phyloP scores from a whole-genome alignment of 2,888 invertebrate species.

The Melikaiella ostensackeni region DNA sequence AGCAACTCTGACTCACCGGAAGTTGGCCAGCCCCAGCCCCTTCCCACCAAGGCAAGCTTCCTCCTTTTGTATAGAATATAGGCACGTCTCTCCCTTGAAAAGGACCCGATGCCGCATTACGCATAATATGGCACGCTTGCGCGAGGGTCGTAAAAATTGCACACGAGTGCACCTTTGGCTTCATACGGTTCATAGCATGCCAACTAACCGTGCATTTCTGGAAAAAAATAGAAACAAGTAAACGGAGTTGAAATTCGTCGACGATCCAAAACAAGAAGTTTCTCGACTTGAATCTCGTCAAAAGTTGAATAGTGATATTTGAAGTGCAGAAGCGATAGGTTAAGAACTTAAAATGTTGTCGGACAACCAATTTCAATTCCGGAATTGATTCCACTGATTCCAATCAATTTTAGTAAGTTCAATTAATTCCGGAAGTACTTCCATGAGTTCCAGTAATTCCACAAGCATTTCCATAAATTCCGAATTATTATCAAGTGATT shows the following conservation, averaged over 20 bases:
- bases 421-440: no score
- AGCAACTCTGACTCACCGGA: constrained; percentile 74
- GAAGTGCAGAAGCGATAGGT: no score
- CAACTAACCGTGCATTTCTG: constrained; percentile 5
- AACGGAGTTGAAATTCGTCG: neutral
- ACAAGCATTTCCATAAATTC: no score
- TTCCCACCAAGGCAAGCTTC: constrained; percentile 47
- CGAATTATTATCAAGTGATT: no score
- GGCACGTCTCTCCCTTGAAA: neutral
- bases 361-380: no score
- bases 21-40: constrained; percentile 68
- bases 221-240: neutral
- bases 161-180: neutral
- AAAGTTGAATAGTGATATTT: no score
- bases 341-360: no score
- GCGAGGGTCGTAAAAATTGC: constrained; percentile 19
- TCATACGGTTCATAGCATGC: constrained; percentile 2
- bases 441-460: no score
- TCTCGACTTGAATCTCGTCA: no score
- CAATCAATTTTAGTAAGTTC: no score
- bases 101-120: constrained; percentile 31
- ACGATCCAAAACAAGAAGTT: neutral
- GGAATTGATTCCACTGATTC: no score
- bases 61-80: constrained; percentile 49
- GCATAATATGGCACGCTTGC: constrained; percentile 29